Evolutionary conservation across 1,140 invertebrate genomes (phyloP), one percentile per base, ranked within the genome.

Genomic region (Musca vetustissima): DNA sequence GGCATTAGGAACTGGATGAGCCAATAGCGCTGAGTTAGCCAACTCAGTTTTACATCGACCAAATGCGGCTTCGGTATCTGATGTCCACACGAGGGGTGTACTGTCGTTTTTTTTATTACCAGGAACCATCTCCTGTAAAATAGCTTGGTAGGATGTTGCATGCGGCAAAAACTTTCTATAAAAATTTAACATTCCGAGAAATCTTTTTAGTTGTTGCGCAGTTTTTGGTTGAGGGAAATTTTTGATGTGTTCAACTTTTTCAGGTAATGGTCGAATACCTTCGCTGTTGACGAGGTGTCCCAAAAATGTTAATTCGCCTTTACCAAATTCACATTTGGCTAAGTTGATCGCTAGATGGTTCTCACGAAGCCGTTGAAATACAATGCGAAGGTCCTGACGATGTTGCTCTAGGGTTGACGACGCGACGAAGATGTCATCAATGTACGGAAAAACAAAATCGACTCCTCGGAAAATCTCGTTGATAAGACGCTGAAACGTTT

Each of bases 401-500:
- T 84, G 82, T 66, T 82, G 72, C 49, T 77, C 70, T 17, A 69
- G 57, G 24, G 67, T 64, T 55, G 59, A 67, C 0, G 76, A 83
- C 53, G 66, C 84, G 6, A 88, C 73, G 2, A 87, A 74, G 25
- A 89, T 82, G 73, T 88, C 88, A 69, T 88, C 87, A 28, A 71
- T 64, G 50, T 70, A 76, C 6, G 57, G 57, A 65, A 78, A 83
- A 15, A 76, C 72, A 14, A 83, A 72, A 15, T 75, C 81, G 75
- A 69, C 69, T 13, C 73, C 83, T 55, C 75, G 9, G 3, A 85
- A 72, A 1, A 85, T 74, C 15, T 76, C 47, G 71, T 85, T 77
- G 68, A 87, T 86, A 14, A 83, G 78, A 6, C 85, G 67, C 73
- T 87, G 84, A 70, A 87, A 88, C 0, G 81, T 83, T 49, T 83